Base-by-base conservation (phyloP, 2,888 invertebrate genomes). In the Eupithecia pulchellata region DNA sequence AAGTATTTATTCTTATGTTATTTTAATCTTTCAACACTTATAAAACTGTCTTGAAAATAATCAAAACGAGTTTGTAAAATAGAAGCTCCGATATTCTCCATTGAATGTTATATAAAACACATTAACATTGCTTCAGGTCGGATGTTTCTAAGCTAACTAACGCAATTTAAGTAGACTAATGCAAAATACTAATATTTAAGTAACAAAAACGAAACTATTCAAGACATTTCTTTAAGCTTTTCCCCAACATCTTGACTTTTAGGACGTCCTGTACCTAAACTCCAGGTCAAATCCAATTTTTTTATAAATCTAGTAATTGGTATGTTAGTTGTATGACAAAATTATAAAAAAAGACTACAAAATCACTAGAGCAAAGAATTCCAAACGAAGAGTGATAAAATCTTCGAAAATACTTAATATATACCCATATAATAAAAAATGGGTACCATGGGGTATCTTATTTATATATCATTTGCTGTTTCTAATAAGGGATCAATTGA, bases 91-190 rank as follows among this genome's bases (percentile, higher is more conserved):
- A 29, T 8, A 57, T 25, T 5, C 2, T 39, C 17, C 14, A 47
- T 57, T 17, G 0, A 57, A 29, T 29, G 57, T n/a, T n/a, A n/a
- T 57, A 57, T 57, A 29, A 5, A 29, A 57, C n/a, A 29, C 27
- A 29, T 57, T 17, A 47, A 20, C 6, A 55, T 57, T 27, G 8
- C 6, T 57, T 29, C 57, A 57, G 8, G 8, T 29, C 9, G 11
- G 25, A 27, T 14, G 20, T 13, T 25, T 34, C 25, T 34, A 61
- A 61, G n/a, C 20, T 60, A 60, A 60, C n/a, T 57, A 57, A 57
- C 29, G 29, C 17, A 30, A 32, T 32, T 61, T 36, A 61, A 34
- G 61, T 61, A 60, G 60, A 60, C 25, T 20, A 36, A 32, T 60
- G 25, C 30, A 34, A 32, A 30, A 60, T 61, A 61, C 32, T 29